Evolutionary conservation across 2,113 vertebrate species (phyloP).

Genomic region (Crotalus horridus): DNA sequence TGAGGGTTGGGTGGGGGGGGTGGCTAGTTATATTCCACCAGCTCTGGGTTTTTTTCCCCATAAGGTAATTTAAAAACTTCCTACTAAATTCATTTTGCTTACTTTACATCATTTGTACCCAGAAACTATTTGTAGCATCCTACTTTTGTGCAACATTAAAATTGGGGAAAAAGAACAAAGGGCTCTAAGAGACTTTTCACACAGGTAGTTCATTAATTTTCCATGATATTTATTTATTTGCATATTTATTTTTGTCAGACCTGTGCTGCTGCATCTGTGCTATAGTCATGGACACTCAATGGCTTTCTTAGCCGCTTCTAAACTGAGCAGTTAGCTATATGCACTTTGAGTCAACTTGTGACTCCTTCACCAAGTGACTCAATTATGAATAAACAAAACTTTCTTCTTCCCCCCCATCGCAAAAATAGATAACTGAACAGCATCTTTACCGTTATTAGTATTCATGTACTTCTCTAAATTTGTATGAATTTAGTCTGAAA

Average conservation of each 20-base stretch:
- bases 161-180: background rate
- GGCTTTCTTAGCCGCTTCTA: background rate
- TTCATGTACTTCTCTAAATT: background rate
- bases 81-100: background rate
- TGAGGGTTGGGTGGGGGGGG: background rate
- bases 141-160: background rate
- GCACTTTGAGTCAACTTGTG: background rate
- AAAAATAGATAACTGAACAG: background rate
- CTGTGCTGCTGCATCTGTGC: background rate
- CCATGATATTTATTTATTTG: background rate
- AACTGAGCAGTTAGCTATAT: background rate
- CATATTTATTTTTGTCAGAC: background rate
- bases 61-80: background rate
- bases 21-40: background rate
- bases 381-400: background rate
- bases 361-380: background rate
- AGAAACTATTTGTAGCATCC: background rate
- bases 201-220: background rate
- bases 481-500: background rate
- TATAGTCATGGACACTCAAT: background rate
- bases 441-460: background rate
- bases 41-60: background rate
- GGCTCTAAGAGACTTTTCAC: background rate
- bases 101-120: background rate
- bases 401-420: background rate